Percentiles rank a stretch among this genome's conserved stretches.
Conservation (phyloP, 2,888 invertebrate genomes). For the Netelia virgata region DNA sequence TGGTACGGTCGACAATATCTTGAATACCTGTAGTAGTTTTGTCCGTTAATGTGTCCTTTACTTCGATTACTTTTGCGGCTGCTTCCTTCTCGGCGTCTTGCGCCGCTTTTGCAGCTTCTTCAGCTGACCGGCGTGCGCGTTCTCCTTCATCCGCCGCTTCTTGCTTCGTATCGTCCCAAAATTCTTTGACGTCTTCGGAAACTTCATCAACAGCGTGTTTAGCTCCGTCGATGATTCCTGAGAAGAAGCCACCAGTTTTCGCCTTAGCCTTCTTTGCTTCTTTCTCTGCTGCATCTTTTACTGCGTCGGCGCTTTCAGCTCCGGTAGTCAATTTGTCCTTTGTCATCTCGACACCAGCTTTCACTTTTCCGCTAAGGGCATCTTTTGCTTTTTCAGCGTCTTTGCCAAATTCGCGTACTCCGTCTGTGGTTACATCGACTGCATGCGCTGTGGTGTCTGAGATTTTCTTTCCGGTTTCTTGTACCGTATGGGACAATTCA, state of each 20-base stretch:
- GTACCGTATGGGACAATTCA: conserved; percentile 28
- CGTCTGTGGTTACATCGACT: conserved; percentile 35
- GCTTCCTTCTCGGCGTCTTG: conserved; percentile 57
- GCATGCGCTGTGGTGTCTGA: conserved; percentile 46
- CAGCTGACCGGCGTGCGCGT: conserved; percentile 66
- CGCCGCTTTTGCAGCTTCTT: conserved; percentile 70
- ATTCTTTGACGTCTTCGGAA: conserved; percentile 73
- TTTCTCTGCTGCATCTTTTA: conserved; percentile 62
- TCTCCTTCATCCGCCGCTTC: conserved; percentile 71
- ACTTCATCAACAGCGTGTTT: conserved; percentile 70
- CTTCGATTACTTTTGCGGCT: conserved; percentile 73
- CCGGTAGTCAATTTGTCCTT: conserved; percentile 67
- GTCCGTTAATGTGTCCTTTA: conserved; percentile 49
- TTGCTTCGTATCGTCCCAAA: conserved; percentile 71
- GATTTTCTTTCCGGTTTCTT: conserved; percentile 51
- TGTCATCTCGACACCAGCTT: conserved; percentile 47
- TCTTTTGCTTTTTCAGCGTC: conserved; percentile 63
- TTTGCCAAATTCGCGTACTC: conserved; percentile 52
- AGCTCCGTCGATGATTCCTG: conserved; percentile 72
- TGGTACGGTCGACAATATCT: conserved; percentile 46
- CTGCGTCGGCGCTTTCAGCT: conserved; percentile 67
- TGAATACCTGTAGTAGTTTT: conserved; percentile 60
- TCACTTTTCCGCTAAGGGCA: conserved; percentile 54
- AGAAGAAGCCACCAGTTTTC: conserved; percentile 69
- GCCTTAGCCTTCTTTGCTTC: conserved; percentile 68